A percentile compares a stretch with the other conserved stretches of the same genome.
These are phyloP conservation scores for Lichenostomus cassidix DNA, from an alignment of 2,113 vertebrate species.

Conservation along the genomic window DNA sequence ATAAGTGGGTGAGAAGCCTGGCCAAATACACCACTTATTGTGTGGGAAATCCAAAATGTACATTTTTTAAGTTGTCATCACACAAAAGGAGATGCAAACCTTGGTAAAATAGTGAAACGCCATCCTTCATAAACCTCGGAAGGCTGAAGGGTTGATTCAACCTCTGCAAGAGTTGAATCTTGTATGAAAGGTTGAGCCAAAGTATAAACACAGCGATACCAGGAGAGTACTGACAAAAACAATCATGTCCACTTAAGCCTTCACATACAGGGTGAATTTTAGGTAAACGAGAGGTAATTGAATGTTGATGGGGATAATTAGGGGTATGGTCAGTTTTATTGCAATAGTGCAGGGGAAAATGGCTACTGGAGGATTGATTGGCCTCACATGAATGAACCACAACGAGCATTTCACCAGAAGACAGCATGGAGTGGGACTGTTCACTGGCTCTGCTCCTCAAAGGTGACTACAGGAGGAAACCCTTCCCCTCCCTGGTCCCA, in stretches of 20 bases:
- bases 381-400: accelerated
- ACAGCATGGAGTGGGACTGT: neutral
- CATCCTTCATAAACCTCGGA: neutral
- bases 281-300: neutral
- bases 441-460: neutral
- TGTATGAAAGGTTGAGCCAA: neutral
- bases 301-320: neutral
- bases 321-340: neutral
- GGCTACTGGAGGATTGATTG: neutral
- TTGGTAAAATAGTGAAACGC: neutral
- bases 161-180: neutral
- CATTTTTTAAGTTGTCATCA: neutral
- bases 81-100: neutral
- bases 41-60: neutral
- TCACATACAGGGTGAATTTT: neutral
- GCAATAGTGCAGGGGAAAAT: neutral
- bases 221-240: neutral
- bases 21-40: neutral
- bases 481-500: neutral
- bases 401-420: neutral
- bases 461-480: neutral
- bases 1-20: neutral
- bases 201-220: neutral
- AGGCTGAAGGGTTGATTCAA: neutral
- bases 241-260: neutral